Base-by-base conservation (phyloP, 2,888 invertebrate species). In the Apomyelois bistriatella region DNA sequence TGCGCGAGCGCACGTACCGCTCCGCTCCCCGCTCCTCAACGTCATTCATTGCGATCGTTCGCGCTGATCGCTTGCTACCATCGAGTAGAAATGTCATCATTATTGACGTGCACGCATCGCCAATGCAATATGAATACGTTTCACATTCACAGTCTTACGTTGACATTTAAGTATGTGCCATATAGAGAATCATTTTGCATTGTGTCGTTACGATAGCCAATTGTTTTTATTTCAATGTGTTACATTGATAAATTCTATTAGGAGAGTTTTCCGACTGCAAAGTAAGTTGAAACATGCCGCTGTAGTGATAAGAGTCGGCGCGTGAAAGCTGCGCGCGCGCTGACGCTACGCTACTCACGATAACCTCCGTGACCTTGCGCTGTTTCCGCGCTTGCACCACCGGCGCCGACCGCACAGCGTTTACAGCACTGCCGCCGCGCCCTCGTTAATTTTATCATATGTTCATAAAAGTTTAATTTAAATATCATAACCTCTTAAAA, bases 11-110 rank as follows among this genome's bases (percentile, higher is more conserved):
- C 80, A 79, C 82, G 82, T 79, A 79, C 66, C 58, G 70, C 74
- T 76, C 72, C 74, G 58, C 72, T 69, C 74, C 75, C 70, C 70
- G 63, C 70, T 62, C 62, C 64, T 70, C 67, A 68, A 85, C 87
- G 89, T 89, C 89, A 90, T 90, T 89, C 89, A 90, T 88, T 83
- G 88, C 82, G 85, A 89, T 87, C 86, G 86, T 79, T 82, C 79
- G 74, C 75, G 66, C 76, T 76, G 85, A 83, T 88, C 85, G 79
- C 67, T 63, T 74, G 81, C 85, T 85, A 85, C 84, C 82, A 77
- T 77, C 79, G 78, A 79, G 83, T 86, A 82, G 84, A 85, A 85
- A 87, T 83, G 84, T 85, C 82, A 82, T 85, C 86, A 88, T 87
- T 88, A 88, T 82, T 82, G 72, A 71, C 73, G 72, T 75, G 79